These are phyloP conservation scores for Oscheius onirici DNA, from an alignment of 2,888 invertebrate genomes.

Conservation along the genomic window DNA sequence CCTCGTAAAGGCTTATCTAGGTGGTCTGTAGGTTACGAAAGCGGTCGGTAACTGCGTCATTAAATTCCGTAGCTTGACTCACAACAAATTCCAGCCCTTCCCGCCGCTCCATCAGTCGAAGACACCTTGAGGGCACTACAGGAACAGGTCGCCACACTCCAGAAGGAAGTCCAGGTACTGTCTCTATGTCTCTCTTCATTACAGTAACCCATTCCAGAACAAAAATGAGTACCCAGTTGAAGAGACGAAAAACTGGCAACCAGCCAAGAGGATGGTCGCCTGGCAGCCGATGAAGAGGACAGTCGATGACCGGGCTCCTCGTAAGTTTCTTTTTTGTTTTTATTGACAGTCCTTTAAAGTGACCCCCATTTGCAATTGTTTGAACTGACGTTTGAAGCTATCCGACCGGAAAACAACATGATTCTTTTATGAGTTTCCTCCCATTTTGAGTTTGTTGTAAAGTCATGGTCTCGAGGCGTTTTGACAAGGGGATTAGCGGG, in stretches of 20 bases:
- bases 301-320: slow-evolving; percentile 54
- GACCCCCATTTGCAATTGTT: too few relatives aligned
- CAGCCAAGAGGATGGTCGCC: slow-evolving; percentile 63
- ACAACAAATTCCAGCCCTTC: slow-evolving; percentile 26
- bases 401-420: too few relatives aligned
- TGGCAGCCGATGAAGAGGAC: slow-evolving; percentile 70
- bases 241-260: slow-evolving; percentile 33
- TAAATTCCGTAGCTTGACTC: background rate
- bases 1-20: background rate
- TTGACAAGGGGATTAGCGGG: too few relatives aligned
- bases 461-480: too few relatives aligned
- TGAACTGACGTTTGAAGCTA: too few relatives aligned
- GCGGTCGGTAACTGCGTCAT: background rate
- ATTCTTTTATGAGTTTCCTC: too few relatives aligned
- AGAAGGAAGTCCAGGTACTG: slow-evolving; percentile 39
- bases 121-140: slow-evolving; percentile 46
- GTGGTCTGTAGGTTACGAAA: background rate
- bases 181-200: background rate
- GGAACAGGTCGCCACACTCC: slow-evolving; percentile 43
- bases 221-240: slow-evolving; percentile 12
- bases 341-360: background rate
- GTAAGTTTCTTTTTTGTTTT: slow-evolving; percentile 53
- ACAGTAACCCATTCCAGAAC: background rate
- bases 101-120: slow-evolving; percentile 48
- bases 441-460: too few relatives aligned